Base-by-base conservation (phyloP, 2,888 invertebrate species). In the Nomada flava region DNA sequence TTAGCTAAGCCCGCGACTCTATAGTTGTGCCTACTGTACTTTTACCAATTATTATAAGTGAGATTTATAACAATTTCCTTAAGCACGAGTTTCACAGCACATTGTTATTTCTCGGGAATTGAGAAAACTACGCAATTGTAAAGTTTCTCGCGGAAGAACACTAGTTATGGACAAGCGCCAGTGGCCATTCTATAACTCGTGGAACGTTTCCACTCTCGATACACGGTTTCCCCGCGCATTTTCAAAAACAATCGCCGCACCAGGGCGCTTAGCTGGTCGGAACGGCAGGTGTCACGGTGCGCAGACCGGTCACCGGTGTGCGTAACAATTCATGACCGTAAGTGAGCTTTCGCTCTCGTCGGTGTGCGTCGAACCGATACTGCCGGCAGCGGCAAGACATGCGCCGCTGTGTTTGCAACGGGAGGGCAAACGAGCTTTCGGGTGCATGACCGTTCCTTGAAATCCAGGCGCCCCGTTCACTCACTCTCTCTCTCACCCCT, bases 341-440 rank as follows among this genome's bases (percentile, higher is more conserved):
- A 70, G 85, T 73, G 84, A 82, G 86, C 84, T 77, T 81, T 82
- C 78, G 69, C 71, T 69, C 63, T 76, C 65, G 64, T 55, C 20
- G 68, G 86, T 88, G 86, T 86, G 84, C 76, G 84, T 82, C 82
- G 76, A 84, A 87, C 87, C 87, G 83, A 87, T 87, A 87, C 60
- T 63, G 78, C 72, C 76, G 87, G 74, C 73, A 77, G 75, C 82
- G 69, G 50, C 55, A 74, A 76, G 81, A 76, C 87, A 88, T 88
- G 87, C 87, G 87, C 87, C 60, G 50, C 67, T 36, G 23, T 18
- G 36, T 71, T 57, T 23, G 29, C 29, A 11, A 13, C 69, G 64
- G 62, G 71, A 64, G 72, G 83, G 77, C 76, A 70, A 55, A 65
- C 59, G 76, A 84, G 82, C 80, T 84, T 84, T 82, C 53, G 71